Base-by-base conservation (phyloP, 2,797 vertebrate species). In the Sciurus carolinensis region DNA sequence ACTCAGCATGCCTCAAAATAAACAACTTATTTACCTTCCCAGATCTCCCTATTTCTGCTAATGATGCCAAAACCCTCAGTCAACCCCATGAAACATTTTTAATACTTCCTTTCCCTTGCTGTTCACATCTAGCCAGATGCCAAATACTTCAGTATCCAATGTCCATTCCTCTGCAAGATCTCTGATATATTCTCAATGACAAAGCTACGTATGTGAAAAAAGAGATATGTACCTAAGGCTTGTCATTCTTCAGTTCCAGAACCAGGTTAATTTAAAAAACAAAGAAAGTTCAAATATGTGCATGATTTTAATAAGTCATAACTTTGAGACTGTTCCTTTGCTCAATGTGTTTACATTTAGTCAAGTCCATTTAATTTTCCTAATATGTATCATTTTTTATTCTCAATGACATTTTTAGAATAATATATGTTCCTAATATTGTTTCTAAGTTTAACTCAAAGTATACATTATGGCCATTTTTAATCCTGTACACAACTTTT, bases 401-500 rank as follows among this genome's bases (percentile, higher is more conserved):
- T 81, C 20, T 87, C 20, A 42, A 36, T 79, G 12, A 50, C 39
- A 88, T 67, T 87, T 87, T 92, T 18, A 62, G n/a, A 85, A 67
- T 64, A 15, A 39, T 47, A 71, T 73, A 82, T 64, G 11, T 67
- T 83, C 20, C 44, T 54, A 59, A 80, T 30, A 80, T 33, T 64
- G 12, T 28, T 54, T 94, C 59, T 83, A 90, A 94, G 71, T 94
- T 95, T 90, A 95, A 94, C 26, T 71, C 30, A 72, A 92, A 90
- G 17, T 79, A 88, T 90, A n/a, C 3, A 84, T 75, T 82, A 93
- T 24, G 1, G 62, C 7, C 33, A 44, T 88, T 90, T 54, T 93
- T 36, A 95, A 85, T 87, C 7, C 72, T 84, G 28, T 64, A 73
- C 64, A 96, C 24, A 94, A 80, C 10, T 67, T 88, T 66, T 83